A percentile compares a stretch with the other conserved stretches of the same genome.
Conservation (phyloP, 2,888 invertebrate species). For the Gymnosoma rotundatum region DNA sequence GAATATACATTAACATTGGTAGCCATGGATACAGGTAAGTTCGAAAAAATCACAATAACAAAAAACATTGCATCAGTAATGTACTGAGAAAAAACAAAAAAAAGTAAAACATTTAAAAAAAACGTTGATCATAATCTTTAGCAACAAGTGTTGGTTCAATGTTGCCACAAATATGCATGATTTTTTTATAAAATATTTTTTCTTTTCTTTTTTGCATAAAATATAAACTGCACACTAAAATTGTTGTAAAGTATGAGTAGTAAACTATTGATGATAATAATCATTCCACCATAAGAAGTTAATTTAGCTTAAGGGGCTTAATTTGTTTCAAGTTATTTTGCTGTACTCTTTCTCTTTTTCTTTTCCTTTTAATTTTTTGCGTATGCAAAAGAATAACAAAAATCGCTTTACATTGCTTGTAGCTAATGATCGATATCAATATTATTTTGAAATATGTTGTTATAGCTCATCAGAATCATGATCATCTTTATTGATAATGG, state of each 20-base stretch:
- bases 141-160: conserved; percentile 68
- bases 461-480: conserved; percentile 66
- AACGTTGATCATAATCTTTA: conserved; percentile 62
- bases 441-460: conserved; percentile 71
- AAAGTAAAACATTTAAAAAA: not conserved
- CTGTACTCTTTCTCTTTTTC: conserved; percentile 1
- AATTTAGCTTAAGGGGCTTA: conserved; percentile 67
- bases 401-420: conserved; percentile 68
- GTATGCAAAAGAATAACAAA: conserved; percentile 35
- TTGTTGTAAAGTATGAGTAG: conserved; percentile 64
- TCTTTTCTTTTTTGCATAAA: conserved; percentile 8
- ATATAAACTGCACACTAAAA: conserved; percentile 35
- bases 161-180: conserved; percentile 60
- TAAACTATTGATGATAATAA: conserved; percentile 68
- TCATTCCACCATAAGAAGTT: conserved; percentile 70
- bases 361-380: conserved; percentile 4
- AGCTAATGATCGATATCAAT: conserved; percentile 69
- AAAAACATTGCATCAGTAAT: not conserved
- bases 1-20: conserved; percentile 93
- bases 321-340: conserved; percentile 46
- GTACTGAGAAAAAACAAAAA: not conserved
- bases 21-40: conserved; percentile 96
- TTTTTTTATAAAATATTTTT: conserved; percentile 6
- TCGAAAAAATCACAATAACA: conserved; percentile 44
- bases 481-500: conserved; percentile 60